Percentiles rank a stretch among this genome's conserved stretches.
These are phyloP conservation scores for Girardinus metallicus DNA, from an alignment of 2,797 vertebrate genomes.

Conservation along the genomic window DNA sequence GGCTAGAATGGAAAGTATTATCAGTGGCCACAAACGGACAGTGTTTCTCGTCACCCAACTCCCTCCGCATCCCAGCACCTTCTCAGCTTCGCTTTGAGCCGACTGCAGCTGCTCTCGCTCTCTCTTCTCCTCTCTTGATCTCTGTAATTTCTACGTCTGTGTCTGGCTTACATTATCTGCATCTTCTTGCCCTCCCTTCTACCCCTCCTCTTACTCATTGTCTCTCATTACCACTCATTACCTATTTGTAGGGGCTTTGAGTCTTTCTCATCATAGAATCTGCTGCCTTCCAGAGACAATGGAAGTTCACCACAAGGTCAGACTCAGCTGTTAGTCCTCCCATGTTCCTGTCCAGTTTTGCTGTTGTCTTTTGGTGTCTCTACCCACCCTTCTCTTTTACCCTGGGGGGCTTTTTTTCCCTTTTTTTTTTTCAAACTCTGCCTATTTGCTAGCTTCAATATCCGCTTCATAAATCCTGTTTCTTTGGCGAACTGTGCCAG, in stretches of 20 bases:
- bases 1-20: constrained; percentile 96
- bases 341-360: constrained; percentile 58
- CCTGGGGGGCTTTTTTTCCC: constrained; percentile 48
- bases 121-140: constrained; percentile 45
- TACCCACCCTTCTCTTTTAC: constrained; percentile 37
- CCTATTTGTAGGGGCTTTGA: constrained; percentile 62
- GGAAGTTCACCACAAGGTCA: constrained; percentile 70
- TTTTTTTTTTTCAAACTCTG: constrained; percentile 45
- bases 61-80: constrained; percentile 83
- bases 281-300: constrained; percentile 59
- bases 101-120: constrained; percentile 86
- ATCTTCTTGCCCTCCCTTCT: constrained; percentile 49
- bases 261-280: constrained; percentile 54
- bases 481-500: constrained; percentile 75
- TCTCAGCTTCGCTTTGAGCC: constrained; percentile 79
- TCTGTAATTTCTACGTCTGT: constrained; percentile 63
- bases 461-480: constrained; percentile 80
- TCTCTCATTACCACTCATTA: constrained; percentile 78
- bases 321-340: constrained; percentile 50
- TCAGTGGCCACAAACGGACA: constrained; percentile 96
- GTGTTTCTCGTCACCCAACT: constrained; percentile 97
- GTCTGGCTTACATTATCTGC: constrained; percentile 75
- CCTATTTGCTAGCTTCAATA: constrained; percentile 80
- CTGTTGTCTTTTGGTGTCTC: constrained; percentile 49
- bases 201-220: constrained; percentile 78